These are phyloP conservation scores for Glyptemys insculpta DNA, from an alignment of 2,797 vertebrate genomes.

Conservation along the genomic window DNA sequence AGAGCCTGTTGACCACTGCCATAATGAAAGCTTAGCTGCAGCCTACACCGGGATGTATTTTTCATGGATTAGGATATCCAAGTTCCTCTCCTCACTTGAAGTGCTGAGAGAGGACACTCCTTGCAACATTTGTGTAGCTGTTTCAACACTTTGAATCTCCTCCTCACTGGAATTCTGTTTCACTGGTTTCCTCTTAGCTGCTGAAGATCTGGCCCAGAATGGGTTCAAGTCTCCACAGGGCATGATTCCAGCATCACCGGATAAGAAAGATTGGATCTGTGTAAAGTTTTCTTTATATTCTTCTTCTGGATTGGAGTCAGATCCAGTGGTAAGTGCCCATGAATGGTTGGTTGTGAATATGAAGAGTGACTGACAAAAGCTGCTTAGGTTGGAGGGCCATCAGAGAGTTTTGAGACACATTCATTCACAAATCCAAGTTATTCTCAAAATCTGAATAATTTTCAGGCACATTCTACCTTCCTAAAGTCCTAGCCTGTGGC, in stretches of 20 bases:
- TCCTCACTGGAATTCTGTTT: neutral
- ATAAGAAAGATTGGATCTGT: neutral
- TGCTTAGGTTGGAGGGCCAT: neutral
- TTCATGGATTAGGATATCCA: too few species aligned
- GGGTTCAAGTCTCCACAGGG: neutral
- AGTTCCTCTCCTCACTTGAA: too few species aligned
- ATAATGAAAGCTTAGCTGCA: neutral
- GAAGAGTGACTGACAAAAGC: neutral
- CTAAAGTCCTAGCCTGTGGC: neutral
- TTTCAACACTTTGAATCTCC: too few species aligned
- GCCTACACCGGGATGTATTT: fast-evolving
- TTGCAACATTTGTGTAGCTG: neutral
- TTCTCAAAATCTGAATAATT: neutral
- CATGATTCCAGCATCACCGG: neutral
- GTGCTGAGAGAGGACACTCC: neutral
- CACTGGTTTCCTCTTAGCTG: neutral
- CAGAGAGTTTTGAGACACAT: neutral
- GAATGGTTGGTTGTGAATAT: neutral
- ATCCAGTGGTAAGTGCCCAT: neutral
- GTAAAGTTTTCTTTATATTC: neutral
- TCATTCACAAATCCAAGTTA: neutral
- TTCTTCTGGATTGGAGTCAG: neutral
- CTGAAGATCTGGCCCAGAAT: neutral
- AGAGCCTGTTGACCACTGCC: neutral
- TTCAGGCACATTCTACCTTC: neutral